Evolutionary conservation across 2,888 invertebrate genomes (phyloP).

Genomic region (Monopis laevigella): DNA sequence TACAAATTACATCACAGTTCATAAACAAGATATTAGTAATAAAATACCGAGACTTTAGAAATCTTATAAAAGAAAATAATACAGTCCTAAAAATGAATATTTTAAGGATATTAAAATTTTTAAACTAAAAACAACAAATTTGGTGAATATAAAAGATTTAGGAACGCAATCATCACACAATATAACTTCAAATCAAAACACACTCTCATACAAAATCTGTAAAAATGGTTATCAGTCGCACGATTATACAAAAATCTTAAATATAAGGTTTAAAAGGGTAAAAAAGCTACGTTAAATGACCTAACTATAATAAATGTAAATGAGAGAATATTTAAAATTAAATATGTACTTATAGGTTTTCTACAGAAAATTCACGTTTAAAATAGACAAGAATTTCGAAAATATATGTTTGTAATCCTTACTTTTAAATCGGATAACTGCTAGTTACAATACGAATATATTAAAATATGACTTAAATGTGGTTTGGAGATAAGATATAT

Average conservation of each 20-base stretch:
- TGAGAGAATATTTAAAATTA: not conserved
- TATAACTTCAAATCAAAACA: constrained; percentile 23
- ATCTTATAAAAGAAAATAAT: constrained; percentile 7
- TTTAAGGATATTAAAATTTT: not conserved
- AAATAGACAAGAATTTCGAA: no score
- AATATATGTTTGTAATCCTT: no score
- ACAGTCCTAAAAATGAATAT: no score
- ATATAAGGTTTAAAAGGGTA: constrained; percentile 38
- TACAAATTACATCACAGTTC: constrained; percentile 68
- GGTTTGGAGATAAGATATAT: no score
- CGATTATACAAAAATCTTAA: constrained; percentile 31
- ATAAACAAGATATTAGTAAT: constrained; percentile 51
- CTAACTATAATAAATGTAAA: not conserved
- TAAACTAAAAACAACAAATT: constrained; percentile 35
- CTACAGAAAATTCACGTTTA: no score
- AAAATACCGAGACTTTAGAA: constrained; percentile 14
- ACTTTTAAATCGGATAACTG: no score
- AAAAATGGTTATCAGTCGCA: constrained; percentile 40
- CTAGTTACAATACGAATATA: not conserved
- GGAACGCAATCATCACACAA: constrained; percentile 48
- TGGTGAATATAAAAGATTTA: constrained; percentile 57
- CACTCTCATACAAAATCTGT: constrained; percentile 37
- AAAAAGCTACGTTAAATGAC: constrained; percentile 46
- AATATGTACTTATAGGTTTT: no score
- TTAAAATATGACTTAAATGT: not conserved